Evolutionary conservation across 2,797 vertebrate species (phyloP).

Genomic region (Lophotriccus pileatus): DNA sequence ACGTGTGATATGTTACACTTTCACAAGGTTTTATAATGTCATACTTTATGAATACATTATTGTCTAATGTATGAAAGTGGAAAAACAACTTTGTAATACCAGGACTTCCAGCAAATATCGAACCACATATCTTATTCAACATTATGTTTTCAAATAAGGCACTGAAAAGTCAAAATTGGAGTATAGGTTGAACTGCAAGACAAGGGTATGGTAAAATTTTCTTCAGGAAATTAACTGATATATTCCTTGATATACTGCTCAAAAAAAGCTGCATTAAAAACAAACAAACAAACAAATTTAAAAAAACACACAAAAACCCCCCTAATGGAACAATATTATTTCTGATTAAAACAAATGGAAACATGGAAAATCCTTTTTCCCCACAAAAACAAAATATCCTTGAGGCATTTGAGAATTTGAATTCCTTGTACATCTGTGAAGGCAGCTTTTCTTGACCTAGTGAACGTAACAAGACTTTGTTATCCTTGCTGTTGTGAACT

Average conservation of each 20-base stretch:
- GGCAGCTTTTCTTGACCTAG: neutral
- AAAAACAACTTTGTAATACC: neutral
- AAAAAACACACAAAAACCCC: too few species aligned
- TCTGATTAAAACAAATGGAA: neutral
- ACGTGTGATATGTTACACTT: neutral
- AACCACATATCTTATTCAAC: neutral
- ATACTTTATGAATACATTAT: neutral
- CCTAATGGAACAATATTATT: neutral
- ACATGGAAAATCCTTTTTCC: neutral
- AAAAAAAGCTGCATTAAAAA: neutral
- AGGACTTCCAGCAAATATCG: neutral
- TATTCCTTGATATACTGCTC: neutral
- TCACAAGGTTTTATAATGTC: neutral
- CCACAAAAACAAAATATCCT: neutral
- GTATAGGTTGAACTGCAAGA: neutral
- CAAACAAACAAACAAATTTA: too few species aligned
- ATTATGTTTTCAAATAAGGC: neutral
- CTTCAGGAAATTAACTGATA: neutral
- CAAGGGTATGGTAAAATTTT: neutral
- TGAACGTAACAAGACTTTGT: neutral
- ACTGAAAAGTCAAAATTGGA: neutral
- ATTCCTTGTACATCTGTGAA: neutral
- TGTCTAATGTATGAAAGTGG: neutral
- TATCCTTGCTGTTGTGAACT: neutral
- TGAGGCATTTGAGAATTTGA: neutral